Evolutionary conservation across 1,140 invertebrate species (phyloP).

Genomic region (Drosophila paulistorum): DNA sequence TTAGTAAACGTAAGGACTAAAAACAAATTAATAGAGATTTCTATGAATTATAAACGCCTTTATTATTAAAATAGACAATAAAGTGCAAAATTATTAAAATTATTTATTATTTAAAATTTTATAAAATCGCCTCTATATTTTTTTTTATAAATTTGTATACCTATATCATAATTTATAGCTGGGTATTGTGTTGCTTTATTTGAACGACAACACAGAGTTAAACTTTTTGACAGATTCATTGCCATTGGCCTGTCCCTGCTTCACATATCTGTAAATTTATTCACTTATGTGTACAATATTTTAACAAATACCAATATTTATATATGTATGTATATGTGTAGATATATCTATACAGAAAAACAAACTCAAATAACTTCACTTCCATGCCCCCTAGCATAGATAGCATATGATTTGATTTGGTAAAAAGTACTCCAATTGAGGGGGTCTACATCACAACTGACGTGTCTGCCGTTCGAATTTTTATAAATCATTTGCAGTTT

Average conservation of each 20-base stretch:
- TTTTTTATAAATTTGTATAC: background rate
- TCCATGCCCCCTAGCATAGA: background rate
- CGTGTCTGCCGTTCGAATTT: constrained; percentile 72
- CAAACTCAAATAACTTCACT: constrained; percentile 11
- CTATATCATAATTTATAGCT: constrained; percentile 9
- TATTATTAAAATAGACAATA: too few species aligned
- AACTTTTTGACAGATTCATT: constrained; percentile 46
- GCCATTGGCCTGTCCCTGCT: constrained; percentile 21
- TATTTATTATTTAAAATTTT: too few species aligned
- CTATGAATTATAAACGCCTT: too few species aligned
- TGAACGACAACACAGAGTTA: constrained; percentile 29
- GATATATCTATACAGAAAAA: background rate
- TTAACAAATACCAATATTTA: background rate
- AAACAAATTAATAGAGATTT: too few species aligned
- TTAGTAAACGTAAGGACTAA: too few species aligned
- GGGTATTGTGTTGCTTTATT: constrained; percentile 23
- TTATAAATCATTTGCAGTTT: constrained; percentile 79
- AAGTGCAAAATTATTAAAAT: too few species aligned
- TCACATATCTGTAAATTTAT: constrained; percentile 48
- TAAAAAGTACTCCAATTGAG: constrained; percentile 46
- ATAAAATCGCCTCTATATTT: background rate
- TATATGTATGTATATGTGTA: background rate
- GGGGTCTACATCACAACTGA: constrained; percentile 58
- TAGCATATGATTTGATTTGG: constrained; percentile 62
- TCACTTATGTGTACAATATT: constrained; percentile 20